Evolutionary conservation across 2,113 vertebrate species (phyloP).

Genomic region (cat (Felis catus)): F.catus_Fca126_mat1.0 CM031416.1:35395501-35396000

Average conservation of each 20-base stretch:
- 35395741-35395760: background rate
- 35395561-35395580: background rate
- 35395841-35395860: background rate
- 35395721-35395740: background rate
- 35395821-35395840: background rate
- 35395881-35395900: background rate
- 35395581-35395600: background rate
- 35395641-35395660: background rate
- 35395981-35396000: background rate
- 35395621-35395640: background rate
- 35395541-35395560: background rate
- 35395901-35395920: background rate
- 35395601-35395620: background rate
- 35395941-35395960: background rate
- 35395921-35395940: background rate
- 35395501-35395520: background rate
- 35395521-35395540: background rate
- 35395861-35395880: background rate
- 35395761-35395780: accelerated
- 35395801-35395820: background rate
- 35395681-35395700: background rate
- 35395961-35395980: background rate
- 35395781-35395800: background rate
- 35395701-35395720: background rate
- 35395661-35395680: background rate